Conservation (phyloP, 2,797 vertebrate genomes). For the Hylomyscus alleni region DNA sequence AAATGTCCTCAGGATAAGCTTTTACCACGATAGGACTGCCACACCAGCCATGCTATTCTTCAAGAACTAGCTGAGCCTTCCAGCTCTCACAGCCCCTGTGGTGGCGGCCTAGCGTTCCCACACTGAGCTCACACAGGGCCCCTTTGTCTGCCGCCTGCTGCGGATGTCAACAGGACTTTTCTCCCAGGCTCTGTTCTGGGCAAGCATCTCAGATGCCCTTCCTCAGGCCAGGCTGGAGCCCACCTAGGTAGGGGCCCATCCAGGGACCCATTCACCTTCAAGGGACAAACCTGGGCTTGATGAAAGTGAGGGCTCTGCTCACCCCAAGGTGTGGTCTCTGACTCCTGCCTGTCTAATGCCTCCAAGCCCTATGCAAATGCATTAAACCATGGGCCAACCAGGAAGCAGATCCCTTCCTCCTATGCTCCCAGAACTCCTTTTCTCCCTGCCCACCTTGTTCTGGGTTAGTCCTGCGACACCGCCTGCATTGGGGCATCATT, state of each 20-base stretch:
- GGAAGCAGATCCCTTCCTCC: not conserved
- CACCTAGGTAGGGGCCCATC: slow-evolving; percentile 42
- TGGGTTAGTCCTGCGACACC: not conserved
- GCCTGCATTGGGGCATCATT: not conserved
- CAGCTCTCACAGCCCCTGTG: slow-evolving; percentile 52
- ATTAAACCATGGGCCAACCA: not conserved
- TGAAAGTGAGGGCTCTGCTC: not conserved
- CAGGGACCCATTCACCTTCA: not conserved
- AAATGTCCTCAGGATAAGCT: not conserved
- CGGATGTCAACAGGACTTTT: slow-evolving; percentile 63
- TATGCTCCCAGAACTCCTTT: not conserved
- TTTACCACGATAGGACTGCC: not conserved
- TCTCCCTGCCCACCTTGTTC: not conserved
- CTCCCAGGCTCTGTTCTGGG: slow-evolving; percentile 68
- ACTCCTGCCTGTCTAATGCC: not conserved
- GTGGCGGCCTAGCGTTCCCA: slow-evolving; percentile 68
- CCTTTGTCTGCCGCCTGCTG: slow-evolving; percentile 71
- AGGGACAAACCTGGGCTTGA: not conserved
- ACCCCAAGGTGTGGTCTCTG: not conserved
- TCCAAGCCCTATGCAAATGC: not conserved
- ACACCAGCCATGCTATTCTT: not conserved
- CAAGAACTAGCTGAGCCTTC: not conserved
- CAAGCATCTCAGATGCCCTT: slow-evolving; percentile 53
- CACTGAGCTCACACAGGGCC: slow-evolving; percentile 73
- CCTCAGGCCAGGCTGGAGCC: slow-evolving; percentile 7